phyloP scores from a whole-genome alignment of 2,113 vertebrate genomes.

The Rhinogobius similis region DNA sequence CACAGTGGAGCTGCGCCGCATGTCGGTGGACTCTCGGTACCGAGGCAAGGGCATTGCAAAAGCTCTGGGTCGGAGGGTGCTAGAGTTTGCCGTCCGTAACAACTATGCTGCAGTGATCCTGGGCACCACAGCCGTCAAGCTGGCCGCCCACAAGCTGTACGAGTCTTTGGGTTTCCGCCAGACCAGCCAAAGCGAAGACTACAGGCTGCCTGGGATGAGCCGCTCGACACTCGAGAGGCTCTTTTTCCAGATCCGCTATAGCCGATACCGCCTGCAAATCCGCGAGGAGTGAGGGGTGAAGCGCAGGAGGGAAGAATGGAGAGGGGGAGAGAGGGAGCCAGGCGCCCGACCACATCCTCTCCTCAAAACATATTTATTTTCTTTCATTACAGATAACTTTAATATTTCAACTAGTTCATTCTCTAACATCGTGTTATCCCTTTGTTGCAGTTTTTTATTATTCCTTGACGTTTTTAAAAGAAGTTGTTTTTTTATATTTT shows the following conservation, averaged over 20 bases:
- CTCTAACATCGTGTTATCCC: conserved; percentile 60
- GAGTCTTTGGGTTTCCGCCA: conserved; percentile 97
- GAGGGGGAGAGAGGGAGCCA: conserved; percentile 62
- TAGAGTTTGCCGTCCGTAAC: conserved; percentile 95
- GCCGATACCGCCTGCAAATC: conserved; percentile 97
- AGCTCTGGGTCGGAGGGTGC: conserved; percentile 91
- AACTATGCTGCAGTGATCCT: conserved; percentile 93
- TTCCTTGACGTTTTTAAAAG: conserved; percentile 54
- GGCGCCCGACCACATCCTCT: conserved; percentile 55
- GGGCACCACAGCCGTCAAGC: conserved; percentile 95
- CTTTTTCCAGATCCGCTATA: conserved; percentile 99
- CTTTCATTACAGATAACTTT: conserved; percentile 60
- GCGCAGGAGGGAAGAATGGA: conserved; percentile 57
- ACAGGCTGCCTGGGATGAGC: conserved; percentile 92
- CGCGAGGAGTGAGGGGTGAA: conserved; percentile 86
- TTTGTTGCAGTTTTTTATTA: conserved; percentile 62
- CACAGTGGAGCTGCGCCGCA: conserved; percentile 91
- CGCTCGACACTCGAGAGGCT: conserved; percentile 91
- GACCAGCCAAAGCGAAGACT: conserved; percentile 86
- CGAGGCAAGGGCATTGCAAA: conserved; percentile 97
- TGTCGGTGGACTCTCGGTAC: conserved; percentile 96
- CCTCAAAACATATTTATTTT: conserved; percentile 74
- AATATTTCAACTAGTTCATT: conserved; percentile 56
- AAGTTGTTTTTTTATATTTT: conserved; percentile 52
- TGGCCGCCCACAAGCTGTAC: conserved; percentile 97